These are phyloP conservation scores for Mnemiopsis leidyi DNA, from an alignment of 37 sponge, comb jelly and placozoan species.

Conservation along the genomic window DNA sequence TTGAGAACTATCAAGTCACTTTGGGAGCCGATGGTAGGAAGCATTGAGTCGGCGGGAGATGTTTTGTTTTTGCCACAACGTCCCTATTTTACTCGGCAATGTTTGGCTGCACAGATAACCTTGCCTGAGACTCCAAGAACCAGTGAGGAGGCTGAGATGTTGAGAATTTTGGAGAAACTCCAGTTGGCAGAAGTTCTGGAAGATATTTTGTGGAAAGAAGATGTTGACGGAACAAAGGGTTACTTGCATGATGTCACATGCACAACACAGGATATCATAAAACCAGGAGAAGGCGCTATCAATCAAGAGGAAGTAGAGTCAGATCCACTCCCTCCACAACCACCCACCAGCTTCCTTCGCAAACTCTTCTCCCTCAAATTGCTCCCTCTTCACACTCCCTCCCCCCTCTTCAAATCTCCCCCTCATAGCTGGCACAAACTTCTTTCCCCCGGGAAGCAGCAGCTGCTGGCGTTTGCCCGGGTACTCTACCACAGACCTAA, in stretches of 20 bases:
- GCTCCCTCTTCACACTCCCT: background rate
- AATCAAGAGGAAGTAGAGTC: background rate
- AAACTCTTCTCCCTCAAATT: background rate
- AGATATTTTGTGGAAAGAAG: background rate
- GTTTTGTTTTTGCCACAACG: constrained; percentile 32
- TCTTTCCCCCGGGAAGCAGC: constrained; percentile 30
- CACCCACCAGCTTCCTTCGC: background rate
- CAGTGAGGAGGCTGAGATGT: background rate
- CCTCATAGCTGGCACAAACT: background rate
- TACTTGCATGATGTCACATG: background rate
- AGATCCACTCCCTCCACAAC: background rate
- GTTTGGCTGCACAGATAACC: background rate
- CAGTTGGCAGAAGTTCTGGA: background rate
- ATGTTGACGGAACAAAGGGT: background rate
- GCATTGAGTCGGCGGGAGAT: background rate
- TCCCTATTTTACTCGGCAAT: constrained; percentile 9
- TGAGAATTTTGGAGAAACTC: background rate
- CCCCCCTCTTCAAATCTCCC: background rate
- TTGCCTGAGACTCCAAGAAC: background rate
- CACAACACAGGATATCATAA: background rate
- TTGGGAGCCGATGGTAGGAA: constrained; percentile 14
- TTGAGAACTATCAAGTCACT: constrained; percentile 19
- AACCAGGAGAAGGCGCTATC: background rate
- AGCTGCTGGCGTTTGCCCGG: constrained; percentile 24
- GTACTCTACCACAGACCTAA: constrained; percentile 49